phyloP scores from a whole-genome alignment of 2,113 vertebrate species.

The Mellivora capensis region DNA sequence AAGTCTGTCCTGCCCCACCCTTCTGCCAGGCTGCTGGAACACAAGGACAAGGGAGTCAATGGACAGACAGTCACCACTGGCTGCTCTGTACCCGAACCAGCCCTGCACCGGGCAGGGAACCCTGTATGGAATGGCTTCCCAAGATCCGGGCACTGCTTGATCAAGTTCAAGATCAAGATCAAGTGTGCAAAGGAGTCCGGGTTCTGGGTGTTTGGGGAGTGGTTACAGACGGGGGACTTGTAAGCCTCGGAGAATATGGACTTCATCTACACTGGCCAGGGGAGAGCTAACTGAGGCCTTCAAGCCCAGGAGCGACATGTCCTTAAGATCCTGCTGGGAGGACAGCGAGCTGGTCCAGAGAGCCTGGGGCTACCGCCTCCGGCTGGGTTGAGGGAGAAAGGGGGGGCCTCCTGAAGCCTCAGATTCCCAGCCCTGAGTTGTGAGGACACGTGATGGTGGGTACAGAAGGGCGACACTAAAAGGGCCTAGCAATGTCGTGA shows the following conservation, averaged over 20 bases:
- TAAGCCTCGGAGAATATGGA: neutral
- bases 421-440: neutral
- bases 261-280: neutral
- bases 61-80: rapidly evolving
- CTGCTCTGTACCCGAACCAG: neutral
- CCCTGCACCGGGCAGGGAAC: rapidly evolving
- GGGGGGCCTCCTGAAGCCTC: neutral
- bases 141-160: neutral
- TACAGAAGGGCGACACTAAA: rapidly evolving
- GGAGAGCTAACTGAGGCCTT: neutral
- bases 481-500: rapidly evolving
- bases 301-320: neutral
- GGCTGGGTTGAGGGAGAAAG: neutral
- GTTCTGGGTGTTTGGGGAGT: neutral
- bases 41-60: neutral
- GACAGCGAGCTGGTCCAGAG: neutral
- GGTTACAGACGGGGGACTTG: neutral
- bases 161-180: neutral
- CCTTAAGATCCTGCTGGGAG: neutral
- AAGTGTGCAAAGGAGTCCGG: neutral
- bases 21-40: neutral
- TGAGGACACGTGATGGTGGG: rapidly evolving
- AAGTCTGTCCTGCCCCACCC: neutral
- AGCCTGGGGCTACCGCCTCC: no score
- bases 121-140: neutral